Evolutionary conservation across 2,888 invertebrate species (phyloP).

Genomic region (Paralinhomoeus sp.): DNA sequence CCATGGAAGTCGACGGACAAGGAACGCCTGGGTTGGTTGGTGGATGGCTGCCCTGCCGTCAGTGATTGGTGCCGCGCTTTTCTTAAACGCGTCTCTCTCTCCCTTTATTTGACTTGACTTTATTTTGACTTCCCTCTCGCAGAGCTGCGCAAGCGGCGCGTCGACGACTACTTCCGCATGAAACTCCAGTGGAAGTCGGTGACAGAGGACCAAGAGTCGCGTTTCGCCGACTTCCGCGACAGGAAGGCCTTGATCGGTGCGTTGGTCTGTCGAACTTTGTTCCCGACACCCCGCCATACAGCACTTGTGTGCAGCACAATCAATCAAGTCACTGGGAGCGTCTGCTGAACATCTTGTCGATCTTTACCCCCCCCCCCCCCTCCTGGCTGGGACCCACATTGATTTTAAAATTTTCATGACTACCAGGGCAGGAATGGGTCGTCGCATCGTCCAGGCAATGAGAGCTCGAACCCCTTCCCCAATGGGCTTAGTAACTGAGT

Average conservation of each 20-base stretch:
- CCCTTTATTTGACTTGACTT: neutral
- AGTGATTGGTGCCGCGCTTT: neutral
- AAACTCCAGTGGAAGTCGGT: conserved; percentile 88
- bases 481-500: no score
- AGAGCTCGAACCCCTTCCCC: no score
- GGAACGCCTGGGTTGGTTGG: conserved; percentile 38
- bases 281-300: no score
- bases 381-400: no score
- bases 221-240: conserved; percentile 66
- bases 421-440: no score
- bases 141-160: conserved; percentile 41
- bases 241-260: conserved; percentile 63
- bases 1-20: conserved; percentile 54
- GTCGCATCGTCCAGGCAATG: no score
- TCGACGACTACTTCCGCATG: conserved; percentile 34
- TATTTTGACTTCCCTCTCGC: no score
- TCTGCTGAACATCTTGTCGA: no score
- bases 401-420: no score
- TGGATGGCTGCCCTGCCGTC: neutral
- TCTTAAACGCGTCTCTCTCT: neutral
- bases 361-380: no score
- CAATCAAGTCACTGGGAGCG: no score
- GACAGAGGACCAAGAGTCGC: conserved; percentile 56
- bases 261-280: conserved; percentile 7
- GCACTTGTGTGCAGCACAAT: no score